Conservation (phyloP, 2,113 vertebrate genomes). For the Hemicordylus capensis region DNA sequence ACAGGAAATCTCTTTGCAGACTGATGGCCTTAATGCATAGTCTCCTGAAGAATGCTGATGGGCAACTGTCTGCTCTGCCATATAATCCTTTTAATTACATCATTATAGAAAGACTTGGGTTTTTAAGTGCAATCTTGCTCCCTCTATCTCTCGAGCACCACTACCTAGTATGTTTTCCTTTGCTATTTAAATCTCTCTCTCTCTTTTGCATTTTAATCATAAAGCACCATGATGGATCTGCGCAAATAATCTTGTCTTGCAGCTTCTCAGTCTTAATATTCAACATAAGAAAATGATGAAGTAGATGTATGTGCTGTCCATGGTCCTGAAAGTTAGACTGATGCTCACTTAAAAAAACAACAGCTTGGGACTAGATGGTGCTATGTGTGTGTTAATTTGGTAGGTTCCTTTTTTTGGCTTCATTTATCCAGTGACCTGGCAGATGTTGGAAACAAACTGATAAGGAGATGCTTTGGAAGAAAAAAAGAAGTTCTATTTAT, state of each 20-base stretch:
- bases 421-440: not conserved
- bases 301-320: not conserved
- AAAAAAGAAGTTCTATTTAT: not conserved
- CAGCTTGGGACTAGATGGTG: not conserved
- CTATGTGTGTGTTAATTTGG: not conserved
- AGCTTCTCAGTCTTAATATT: not conserved
- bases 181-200: not conserved
- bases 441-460: not conserved
- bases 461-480: not conserved
- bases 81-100: not conserved
- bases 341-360: not conserved
- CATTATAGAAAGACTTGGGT: not conserved
- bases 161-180: not conserved
- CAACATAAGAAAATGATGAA: not conserved
- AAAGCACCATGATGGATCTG: not conserved
- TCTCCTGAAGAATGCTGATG: constrained; percentile 8
- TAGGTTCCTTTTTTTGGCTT: not conserved
- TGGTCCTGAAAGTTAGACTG: not conserved
- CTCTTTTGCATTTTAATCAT: not conserved
- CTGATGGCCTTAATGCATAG: not conserved
- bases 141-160: not conserved
- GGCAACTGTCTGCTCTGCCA: not conserved
- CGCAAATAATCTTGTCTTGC: not conserved
- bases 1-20: not conserved
- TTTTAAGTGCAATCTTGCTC: not conserved